These are phyloP conservation scores for Phrixothrix hirtus DNA, from an alignment of 2,888 invertebrate genomes.

Conservation along the genomic window DNA sequence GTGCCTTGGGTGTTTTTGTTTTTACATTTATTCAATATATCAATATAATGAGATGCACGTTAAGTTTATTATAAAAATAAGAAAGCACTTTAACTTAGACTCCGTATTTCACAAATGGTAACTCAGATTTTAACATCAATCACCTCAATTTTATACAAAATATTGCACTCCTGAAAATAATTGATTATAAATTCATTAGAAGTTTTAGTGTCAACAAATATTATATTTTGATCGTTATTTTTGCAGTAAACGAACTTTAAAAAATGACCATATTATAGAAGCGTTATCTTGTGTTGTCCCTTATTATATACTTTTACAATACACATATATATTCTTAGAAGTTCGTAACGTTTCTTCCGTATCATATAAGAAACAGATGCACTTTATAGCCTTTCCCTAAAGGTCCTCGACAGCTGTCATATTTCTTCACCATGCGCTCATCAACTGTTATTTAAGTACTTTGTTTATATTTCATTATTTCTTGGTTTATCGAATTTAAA, in stretches of 20 bases:
- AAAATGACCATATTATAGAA: background rate
- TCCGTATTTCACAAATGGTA: too few relatives aligned
- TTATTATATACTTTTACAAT: background rate
- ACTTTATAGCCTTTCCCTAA: constrained; percentile 33
- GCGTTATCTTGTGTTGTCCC: background rate
- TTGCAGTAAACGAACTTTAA: background rate
- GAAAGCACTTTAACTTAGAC: too few relatives aligned
- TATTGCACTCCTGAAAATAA: too few relatives aligned
- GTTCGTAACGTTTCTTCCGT: constrained; percentile 21
- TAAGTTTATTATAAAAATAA: too few relatives aligned
- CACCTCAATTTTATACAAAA: too few relatives aligned
- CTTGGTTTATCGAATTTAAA: constrained; percentile 5
- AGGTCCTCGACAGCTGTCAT: constrained; percentile 31
- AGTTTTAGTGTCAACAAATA: too few relatives aligned
- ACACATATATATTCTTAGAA: constrained; percentile 1
- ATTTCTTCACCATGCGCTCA: constrained; percentile 21
- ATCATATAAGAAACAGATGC: constrained; percentile 34
- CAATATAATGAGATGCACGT: too few relatives aligned
- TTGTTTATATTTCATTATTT: background rate
- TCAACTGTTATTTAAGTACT: constrained; percentile 13
- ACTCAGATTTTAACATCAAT: too few relatives aligned
- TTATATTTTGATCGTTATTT: too few relatives aligned
- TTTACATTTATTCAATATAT: too few relatives aligned
- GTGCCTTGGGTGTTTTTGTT: too few relatives aligned
- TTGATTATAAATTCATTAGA: too few relatives aligned